Percentiles rank a stretch among this genome's conserved stretches.
Evolutionary conservation across 2,797 vertebrate genomes (phyloP).

Genomic region (Borostomias antarcticus): DNA sequence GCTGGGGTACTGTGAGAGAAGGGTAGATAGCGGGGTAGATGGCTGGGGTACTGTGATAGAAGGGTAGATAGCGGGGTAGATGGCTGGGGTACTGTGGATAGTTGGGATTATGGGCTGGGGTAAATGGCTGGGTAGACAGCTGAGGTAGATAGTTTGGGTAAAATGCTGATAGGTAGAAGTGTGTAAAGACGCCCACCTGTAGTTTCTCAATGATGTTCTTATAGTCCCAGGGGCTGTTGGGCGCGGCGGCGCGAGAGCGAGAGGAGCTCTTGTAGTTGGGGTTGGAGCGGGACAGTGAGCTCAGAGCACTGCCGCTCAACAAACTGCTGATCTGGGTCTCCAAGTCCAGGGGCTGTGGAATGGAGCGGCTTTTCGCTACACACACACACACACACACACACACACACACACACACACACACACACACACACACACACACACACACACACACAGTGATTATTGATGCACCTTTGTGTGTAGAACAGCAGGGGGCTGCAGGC

Average conservation of each 20-base stretch:
- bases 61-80: not conserved
- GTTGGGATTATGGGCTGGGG: not conserved
- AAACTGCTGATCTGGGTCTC: constrained; percentile 85
- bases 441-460: not conserved
- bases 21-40: not conserved
- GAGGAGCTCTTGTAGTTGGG: constrained; percentile 81
- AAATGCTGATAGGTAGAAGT: no score
- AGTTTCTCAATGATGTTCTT: constrained; percentile 98
- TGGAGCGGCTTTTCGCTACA: constrained; percentile 89
- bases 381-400: constrained; percentile 7
- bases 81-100: no score
- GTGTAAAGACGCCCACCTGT: constrained; percentile 86
- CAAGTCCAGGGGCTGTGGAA: constrained; percentile 87
- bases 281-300: constrained; percentile 76
- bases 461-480: not conserved
- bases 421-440: not conserved
- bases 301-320: constrained; percentile 78
- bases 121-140: not conserved
- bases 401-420: constrained; percentile 4
- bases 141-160: not conserved
- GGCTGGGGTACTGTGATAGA: no score
- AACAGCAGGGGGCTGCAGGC: not conserved
- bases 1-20: not conserved
- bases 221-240: constrained; percentile 95
- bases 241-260: constrained; percentile 70